Base-by-base conservation (phyloP, 2,888 invertebrate species). In the Palloptera scutellata region DNA sequence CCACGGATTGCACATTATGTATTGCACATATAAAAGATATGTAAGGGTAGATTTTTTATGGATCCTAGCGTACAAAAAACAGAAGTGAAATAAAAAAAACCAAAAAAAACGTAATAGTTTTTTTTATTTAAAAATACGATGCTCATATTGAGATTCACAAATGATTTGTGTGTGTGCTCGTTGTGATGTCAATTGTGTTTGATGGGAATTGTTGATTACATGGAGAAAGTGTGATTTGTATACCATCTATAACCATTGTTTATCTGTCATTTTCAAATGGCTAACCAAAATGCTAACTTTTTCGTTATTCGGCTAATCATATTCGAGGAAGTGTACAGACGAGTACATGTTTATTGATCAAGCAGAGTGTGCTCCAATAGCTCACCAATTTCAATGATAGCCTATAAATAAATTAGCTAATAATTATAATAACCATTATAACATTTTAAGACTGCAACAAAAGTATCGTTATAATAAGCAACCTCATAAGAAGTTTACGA, bases 121-220 rank as follows among this genome's bases (percentile, higher is more conserved):
- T 58, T 52, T 30, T 30, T 30, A 30, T 30, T 30, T 30, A 59
- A 53, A 19, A n/a, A 58, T 43, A 48, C 8, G 13, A 48, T 48
- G 48, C 15, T 48, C 48, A 48, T 15, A 48, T 30, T 30, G 30
- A 30, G 30, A 30, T 30, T 30, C 30, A 30, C 30, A 30, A 30
- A 30, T 30, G 30, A 30, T 30, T 30, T 30, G 30, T 30, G 30
- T 30, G 30, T 6, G 30, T 6, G 6, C 6, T 30, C 57, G 58
- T 60, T 60, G 42, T 45, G 60, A 60, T 61, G 66, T 55, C 60
- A 66, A 61, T 55, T 30, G 53, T 40, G 57, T 66, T 66, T 66
- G 66, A 66, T 66, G 54, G 54, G 53, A 66, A 53, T 61, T 45
- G 30, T 19, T 60, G 66, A 66, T 66, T 66, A 55, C 60, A 55